A percentile compares a stretch with the other conserved stretches of the same genome.
Conservation (phyloP, 2,888 invertebrate genomes). For the Drosophila histrio region DNA sequence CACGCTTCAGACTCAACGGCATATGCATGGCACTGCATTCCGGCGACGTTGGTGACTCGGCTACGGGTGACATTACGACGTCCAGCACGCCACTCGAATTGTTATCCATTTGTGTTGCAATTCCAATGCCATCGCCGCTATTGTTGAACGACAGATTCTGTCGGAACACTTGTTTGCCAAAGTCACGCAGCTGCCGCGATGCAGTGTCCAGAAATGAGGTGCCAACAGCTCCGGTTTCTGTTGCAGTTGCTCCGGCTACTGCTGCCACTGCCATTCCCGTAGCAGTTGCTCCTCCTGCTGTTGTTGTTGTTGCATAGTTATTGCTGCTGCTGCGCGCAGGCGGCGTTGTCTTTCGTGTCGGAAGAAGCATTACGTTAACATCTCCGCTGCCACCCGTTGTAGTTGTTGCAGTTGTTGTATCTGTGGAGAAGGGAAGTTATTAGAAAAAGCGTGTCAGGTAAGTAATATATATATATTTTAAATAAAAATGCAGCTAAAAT, state of each 20-base stretch:
- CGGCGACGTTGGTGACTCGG: slow-evolving; percentile 42
- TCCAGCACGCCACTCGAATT: slow-evolving; percentile 9
- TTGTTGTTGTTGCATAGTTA: slow-evolving; percentile 28
- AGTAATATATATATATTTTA: background rate
- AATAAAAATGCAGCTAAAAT: background rate
- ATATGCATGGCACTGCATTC: slow-evolving; percentile 84
- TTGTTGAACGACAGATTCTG: slow-evolving; percentile 81
- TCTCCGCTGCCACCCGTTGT: slow-evolving; percentile 29
- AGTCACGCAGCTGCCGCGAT: slow-evolving; percentile 81
- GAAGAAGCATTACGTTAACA: slow-evolving; percentile 14
- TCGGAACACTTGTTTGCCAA: slow-evolving; percentile 83
- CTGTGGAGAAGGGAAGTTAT: background rate
- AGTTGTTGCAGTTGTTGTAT: slow-evolving; percentile 16
- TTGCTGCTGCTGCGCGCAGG: slow-evolving; percentile 41
- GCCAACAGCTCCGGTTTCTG: slow-evolving; percentile 15
- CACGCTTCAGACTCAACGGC: slow-evolving; percentile 86
- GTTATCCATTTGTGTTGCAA: slow-evolving; percentile 26
- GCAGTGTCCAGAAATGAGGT: slow-evolving; percentile 81
- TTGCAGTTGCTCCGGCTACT: slow-evolving; percentile 15
- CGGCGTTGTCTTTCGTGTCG: slow-evolving; percentile 47
- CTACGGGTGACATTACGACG: slow-evolving; percentile 25
- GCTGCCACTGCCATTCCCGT: background rate
- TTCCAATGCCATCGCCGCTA: slow-evolving; percentile 59
- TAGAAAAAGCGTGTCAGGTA: background rate
- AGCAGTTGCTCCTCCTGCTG: slow-evolving; percentile 9